A percentile compares a stretch with the other conserved stretches of the same genome.
Conservation (phyloP, 2,888 invertebrate species). For the Tillus elongatus region DNA sequence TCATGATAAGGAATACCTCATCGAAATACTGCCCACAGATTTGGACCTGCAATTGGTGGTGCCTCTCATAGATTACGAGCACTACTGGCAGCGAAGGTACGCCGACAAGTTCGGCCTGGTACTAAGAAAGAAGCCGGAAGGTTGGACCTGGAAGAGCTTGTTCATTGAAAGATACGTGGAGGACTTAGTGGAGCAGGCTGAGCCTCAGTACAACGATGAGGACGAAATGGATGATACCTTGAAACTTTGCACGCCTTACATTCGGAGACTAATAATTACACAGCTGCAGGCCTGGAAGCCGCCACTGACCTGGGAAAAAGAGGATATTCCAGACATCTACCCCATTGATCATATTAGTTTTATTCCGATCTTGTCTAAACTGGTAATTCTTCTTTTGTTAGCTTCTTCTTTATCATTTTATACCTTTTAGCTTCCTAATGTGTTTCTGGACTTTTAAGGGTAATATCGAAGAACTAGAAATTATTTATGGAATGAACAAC, state of each 20-base stretch:
- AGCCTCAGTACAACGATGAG: conserved; percentile 38
- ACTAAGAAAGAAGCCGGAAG: conserved; percentile 24
- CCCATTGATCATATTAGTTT: conserved; percentile 52
- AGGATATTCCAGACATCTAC: conserved; percentile 38
- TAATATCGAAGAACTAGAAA: conserved; percentile 45
- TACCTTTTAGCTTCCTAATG: no score
- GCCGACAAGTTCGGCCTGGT: conserved; percentile 29
- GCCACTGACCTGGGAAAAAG: conserved; percentile 38
- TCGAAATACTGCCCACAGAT: conserved; percentile 52
- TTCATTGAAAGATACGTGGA: conserved; percentile 38
- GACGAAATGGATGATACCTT: conserved; percentile 33
- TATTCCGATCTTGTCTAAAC: conserved; percentile 44
- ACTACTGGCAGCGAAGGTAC: conserved; percentile 56
- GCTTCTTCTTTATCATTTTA: no score
- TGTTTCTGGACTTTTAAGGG: no score
- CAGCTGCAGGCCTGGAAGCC: conserved; percentile 49
- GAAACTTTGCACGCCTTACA: conserved; percentile 42
- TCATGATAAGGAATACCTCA: conserved; percentile 49
- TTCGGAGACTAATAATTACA: conserved; percentile 44
- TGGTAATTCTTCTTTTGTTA: no score
- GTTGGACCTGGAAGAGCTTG: conserved; percentile 39
- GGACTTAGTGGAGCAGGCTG: conserved; percentile 35
- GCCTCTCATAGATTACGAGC: conserved; percentile 48
- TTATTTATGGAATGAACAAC: conserved; percentile 43
- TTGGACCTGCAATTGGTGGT: conserved; percentile 50